Conservation (phyloP, 2,797 vertebrate species). For the Kryptopterus vitreolus region DNA sequence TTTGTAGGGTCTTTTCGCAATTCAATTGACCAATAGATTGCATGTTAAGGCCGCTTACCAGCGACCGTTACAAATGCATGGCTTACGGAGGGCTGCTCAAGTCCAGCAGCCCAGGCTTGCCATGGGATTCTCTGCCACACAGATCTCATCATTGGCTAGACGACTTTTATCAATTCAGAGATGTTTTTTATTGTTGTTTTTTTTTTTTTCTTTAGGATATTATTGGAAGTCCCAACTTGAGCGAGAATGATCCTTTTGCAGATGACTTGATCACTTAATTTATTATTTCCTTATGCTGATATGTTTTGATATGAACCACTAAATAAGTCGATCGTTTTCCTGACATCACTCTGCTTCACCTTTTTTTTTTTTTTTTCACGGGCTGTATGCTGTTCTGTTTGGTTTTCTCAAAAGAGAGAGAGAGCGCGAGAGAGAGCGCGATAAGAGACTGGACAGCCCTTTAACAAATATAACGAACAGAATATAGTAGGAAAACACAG, state of each 20-base stretch:
- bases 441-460: conserved; percentile 58
- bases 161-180: not conserved
- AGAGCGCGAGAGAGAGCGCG: no score
- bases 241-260: not conserved
- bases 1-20: not conserved
- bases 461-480: conserved; percentile 61
- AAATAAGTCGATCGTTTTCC: conserved; percentile 1
- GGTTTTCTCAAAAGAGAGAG: conserved; percentile 53
- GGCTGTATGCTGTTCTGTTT: conserved; percentile 64
- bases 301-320: conserved; percentile 18
- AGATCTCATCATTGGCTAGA: not conserved
- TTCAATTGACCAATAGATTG: not conserved
- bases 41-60: not conserved
- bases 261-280: not conserved
- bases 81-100: not conserved
- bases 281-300: not conserved
- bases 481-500: conserved; percentile 41
- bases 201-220: not conserved
- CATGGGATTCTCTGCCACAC: not conserved
- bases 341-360: conserved; percentile 28
- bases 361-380: no score
- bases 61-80: not conserved
- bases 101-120: not conserved
- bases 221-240: conserved; percentile 1
- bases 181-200: no score